Evolutionary conservation across 2,888 invertebrate species (phyloP), one percentile per base, ranked within the genome.

Genomic region (Drosophila paranaensis): DNA sequence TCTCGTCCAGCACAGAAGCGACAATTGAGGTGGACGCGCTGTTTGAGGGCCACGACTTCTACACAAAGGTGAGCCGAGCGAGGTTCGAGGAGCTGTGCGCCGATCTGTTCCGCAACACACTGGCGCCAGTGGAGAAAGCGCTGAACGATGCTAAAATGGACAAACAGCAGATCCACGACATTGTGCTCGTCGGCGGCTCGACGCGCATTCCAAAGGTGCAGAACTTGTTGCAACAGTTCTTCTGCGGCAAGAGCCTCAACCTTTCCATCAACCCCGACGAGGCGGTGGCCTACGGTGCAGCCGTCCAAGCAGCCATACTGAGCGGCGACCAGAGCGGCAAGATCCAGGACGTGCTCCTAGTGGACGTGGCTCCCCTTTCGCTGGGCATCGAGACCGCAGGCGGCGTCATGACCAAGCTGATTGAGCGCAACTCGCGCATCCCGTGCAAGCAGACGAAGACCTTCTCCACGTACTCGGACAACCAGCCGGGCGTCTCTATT

Each of bases 171-270:
- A 69, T 69, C 53, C 71, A 69, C 42, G 69, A 69, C 37, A 69
- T 69, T 53, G 69, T 69, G 35, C 71, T 69, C 13, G 69, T 69
- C 40, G 69, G 69, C 25, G 69, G 69, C 60, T 69, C 69, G 11
- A 69, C 69, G n/a, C 69, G 69, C n/a, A 69, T 69, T 60, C 69
- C 69, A 33, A 69, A 69, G 39, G 69, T 69, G 40, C 69, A 69
- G 71, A 58, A 39, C 53, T 46, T 69, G 53, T 40, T 69, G 46
- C 69, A 69, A 46, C 71, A 69, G 51, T 70, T 69, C 71, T 69
- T 69, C 53, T 16, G 71, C 37, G 69, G 69, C 48, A 69, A 69
- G 60, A 60, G 53, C 46, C 53, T 69, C 6, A 69, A 69, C 43
- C 70, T 70, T n/a, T 71, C 71, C 20, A 69, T 69, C 46, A 69